Base-by-base conservation (phyloP, 2,888 invertebrate genomes). In the Eilema griseolum region DNA sequence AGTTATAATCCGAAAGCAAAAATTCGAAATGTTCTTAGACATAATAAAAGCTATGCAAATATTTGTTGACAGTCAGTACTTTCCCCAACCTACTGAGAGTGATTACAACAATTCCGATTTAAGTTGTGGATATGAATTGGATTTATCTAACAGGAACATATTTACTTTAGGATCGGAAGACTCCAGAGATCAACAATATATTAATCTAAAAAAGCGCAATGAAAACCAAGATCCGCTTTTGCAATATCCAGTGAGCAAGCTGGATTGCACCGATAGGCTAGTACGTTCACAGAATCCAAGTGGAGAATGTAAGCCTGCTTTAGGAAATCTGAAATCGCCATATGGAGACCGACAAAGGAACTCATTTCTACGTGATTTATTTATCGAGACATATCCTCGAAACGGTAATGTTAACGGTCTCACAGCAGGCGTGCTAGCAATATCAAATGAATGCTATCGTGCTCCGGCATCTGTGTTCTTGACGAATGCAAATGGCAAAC, bases 11-110 rank as follows among this genome's bases (percentile, higher is more conserved):
- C 95, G 96, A n/a, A 94, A 95, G 57, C 92, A 94, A n/a, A 94
- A 95, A 72, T 82, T 97, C 28, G 89, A 95, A 66, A 95, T 96
- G 63, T 97, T 97, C 83, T 88, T 97, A 52, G 94, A 96, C 33
- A 96, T 96, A 3, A 95, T 97, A 37, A 91, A 91, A 83, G 88
- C 91, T 3, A 85, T 95, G 87, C 87, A 93, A 87, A 92, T 95
- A 83, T 91, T 89, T 80, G 85, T 95, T 59, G 95, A 95, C 69
- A 81, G 81, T 37, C 81, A 90, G 78, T 86, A 88, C 83, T 86
- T 91, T 72, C 77, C 84, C 20, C 76, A 83, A 75, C 74, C 84
- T n/a, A 73, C 76, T n/a, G 81, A 84, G 8, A 69, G 68, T 33
- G 75, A 83, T 60, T 77, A 80, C 31, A 74, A 72, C 37, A 73